A percentile compares a stretch with the other conserved stretches of the same genome.
phyloP scores from a whole-genome alignment of 2,888 invertebrate genomes.

The Orthosia gracilis region DNA sequence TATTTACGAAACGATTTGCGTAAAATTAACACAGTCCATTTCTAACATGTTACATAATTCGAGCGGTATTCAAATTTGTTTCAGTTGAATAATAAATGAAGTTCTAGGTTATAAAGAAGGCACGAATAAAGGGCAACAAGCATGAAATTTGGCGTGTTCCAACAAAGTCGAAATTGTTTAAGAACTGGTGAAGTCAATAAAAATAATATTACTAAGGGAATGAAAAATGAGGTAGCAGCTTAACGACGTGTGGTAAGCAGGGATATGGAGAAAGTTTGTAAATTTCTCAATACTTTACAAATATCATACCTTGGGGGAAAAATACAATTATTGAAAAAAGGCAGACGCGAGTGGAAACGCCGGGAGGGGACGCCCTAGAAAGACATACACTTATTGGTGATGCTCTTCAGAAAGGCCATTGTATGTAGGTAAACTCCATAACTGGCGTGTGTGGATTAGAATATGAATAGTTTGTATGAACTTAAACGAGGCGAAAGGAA shows the following conservation, averaged over 20 bases:
- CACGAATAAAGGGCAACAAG: slow-evolving; percentile 29
- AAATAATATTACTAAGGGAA: slow-evolving; percentile 20
- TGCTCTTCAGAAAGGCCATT: too few species aligned
- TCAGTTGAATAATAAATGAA: slow-evolving; percentile 30
- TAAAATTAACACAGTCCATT: slow-evolving; percentile 10
- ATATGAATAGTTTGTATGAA: too few species aligned
- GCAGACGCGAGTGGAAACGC: too few species aligned
- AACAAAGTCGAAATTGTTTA: slow-evolving; percentile 34
- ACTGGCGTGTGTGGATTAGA: too few species aligned
- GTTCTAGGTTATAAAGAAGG: slow-evolving; percentile 13
- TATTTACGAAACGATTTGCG: slow-evolving; percentile 15
- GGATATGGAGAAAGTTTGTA: slow-evolving; percentile 26
- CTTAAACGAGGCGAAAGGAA: too few species aligned
- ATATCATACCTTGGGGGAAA: slow-evolving; percentile 5
- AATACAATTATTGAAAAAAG: not conserved
- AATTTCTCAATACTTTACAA: slow-evolving; percentile 17
- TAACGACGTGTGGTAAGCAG: slow-evolving; percentile 7
- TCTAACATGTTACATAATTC: slow-evolving; percentile 25
- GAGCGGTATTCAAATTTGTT: slow-evolving; percentile 5
- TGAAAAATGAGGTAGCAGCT: not conserved
- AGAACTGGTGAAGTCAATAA: slow-evolving; percentile 38
- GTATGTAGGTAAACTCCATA: too few species aligned
- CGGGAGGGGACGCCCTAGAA: too few species aligned
- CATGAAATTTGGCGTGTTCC: slow-evolving; percentile 48
- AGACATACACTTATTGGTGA: too few species aligned